A percentile compares a stretch with the other conserved stretches of the same genome.
These are phyloP conservation scores for Anabas testudineus DNA, from an alignment of 2,797 vertebrate species.

Conservation along the genomic window DNA sequence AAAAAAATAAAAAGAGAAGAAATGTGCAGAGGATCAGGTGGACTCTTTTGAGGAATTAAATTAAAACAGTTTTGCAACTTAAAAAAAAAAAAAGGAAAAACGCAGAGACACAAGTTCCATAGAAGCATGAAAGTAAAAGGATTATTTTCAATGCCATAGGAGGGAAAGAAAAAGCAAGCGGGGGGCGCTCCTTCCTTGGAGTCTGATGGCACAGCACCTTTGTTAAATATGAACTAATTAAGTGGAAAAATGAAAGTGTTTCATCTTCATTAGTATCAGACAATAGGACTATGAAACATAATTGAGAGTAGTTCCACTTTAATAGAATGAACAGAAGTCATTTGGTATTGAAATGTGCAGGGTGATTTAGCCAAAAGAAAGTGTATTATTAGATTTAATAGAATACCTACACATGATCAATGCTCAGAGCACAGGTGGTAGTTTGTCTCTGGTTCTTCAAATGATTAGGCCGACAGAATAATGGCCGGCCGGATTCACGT, in stretches of 20 bases:
- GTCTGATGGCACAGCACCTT: conserved; percentile 80
- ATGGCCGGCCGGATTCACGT: conserved; percentile 68
- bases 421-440: conserved; percentile 74
- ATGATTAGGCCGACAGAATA: conserved; percentile 75
- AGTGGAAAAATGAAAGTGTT: conserved; percentile 83
- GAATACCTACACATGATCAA: conserved; percentile 77
- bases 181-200: conserved; percentile 51
- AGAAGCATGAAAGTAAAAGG: conserved; percentile 65
- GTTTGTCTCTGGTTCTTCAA: conserved; percentile 76
- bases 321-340: conserved; percentile 80
- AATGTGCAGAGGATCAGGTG: conserved; percentile 52
- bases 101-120: conserved; percentile 35
- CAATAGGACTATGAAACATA: conserved; percentile 80
- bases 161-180: conserved; percentile 31
- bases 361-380: conserved; percentile 75
- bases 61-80: conserved; percentile 55
- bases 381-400: conserved; percentile 81
- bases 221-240: conserved; percentile 86
- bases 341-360: conserved; percentile 77
- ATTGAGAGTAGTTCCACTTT: conserved; percentile 83
- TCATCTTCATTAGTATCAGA: conserved; percentile 86
- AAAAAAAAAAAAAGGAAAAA: conserved; percentile 11
- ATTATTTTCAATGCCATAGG: conserved; percentile 71
- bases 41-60: conserved; percentile 69
- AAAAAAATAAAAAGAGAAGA: no score